phyloP scores from a whole-genome alignment of 2,797 vertebrate genomes.

The Dendrocincla fuliginosa region DNA sequence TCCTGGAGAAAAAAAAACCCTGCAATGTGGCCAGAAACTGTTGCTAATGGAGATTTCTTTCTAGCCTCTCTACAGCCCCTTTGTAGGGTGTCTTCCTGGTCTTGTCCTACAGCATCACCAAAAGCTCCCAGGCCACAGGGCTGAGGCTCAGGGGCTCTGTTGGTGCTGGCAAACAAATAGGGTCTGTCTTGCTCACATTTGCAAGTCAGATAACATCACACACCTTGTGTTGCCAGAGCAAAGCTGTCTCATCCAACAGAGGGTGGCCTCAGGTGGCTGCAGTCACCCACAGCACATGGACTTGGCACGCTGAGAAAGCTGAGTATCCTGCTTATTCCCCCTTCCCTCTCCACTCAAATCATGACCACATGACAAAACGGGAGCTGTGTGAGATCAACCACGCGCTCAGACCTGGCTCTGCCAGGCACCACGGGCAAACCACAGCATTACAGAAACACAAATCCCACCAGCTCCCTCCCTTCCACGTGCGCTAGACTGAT shows the following conservation, averaged over 20 bases:
- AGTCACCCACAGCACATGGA: neutral
- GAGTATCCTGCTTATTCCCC: fast-evolving
- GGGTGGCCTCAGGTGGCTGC: neutral
- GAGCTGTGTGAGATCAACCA: neutral
- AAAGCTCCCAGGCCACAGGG: neutral
- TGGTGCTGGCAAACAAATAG: neutral
- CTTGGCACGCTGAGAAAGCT: neutral
- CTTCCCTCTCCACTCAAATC: neutral
- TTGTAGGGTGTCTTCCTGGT: neutral
- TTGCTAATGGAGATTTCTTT: neutral
- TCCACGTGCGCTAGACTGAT: neutral
- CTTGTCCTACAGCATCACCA: neutral
- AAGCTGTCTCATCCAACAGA: neutral
- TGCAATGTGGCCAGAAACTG: neutral
- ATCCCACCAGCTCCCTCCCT: neutral
- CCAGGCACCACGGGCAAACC: neutral
- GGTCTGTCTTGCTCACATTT: neutral
- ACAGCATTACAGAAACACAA: neutral
- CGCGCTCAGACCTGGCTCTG: fast-evolving
- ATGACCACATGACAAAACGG: fast-evolving
- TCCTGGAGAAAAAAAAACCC: neutral
- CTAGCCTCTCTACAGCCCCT: neutral
- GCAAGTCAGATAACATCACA: neutral
- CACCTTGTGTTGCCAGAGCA: neutral
- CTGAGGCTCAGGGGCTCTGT: neutral